Percentiles rank a stretch among this genome's conserved stretches.
These are phyloP conservation scores for Acromyrmex charruanus DNA, from an alignment of 1,140 invertebrate species.

Conservation along the genomic window DNA sequence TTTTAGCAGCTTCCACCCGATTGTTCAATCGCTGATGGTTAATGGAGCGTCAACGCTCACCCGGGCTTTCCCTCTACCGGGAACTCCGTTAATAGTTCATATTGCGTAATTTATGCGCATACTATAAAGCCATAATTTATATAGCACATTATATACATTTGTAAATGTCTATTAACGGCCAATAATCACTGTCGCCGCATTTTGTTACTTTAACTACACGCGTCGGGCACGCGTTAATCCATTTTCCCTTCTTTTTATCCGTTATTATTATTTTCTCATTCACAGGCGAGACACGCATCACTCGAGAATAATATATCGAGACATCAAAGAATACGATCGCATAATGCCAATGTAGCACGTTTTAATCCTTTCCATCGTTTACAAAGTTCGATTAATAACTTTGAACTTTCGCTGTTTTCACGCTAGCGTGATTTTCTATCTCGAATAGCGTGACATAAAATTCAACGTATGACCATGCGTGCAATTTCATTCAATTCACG, in stretches of 20 bases:
- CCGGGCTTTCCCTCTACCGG: neutral
- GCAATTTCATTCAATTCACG: neutral
- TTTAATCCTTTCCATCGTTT: slow-evolving; percentile 2
- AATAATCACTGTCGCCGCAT: neutral
- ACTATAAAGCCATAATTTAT: slow-evolving; percentile 48
- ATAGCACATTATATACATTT: slow-evolving; percentile 43
- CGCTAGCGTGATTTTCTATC: slow-evolving; percentile 39
- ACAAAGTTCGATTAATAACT: slow-evolving; percentile 62
- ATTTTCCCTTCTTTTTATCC: neutral
- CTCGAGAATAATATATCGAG: neutral
- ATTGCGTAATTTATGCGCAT: slow-evolving; percentile 61
- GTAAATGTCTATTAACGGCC: slow-evolving; percentile 46
- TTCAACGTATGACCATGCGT: slow-evolving; percentile 1
- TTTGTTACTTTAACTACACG: neutral
- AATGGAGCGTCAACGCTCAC: slow-evolving; percentile 54
- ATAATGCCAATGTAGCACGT: slow-evolving; percentile 44
- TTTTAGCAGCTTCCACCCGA: slow-evolving; percentile 60
- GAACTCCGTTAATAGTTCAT: slow-evolving; percentile 54
- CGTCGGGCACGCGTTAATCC: neutral
- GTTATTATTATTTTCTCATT: slow-evolving; percentile 12
- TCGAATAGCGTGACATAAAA: slow-evolving; percentile 28
- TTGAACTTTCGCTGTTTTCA: slow-evolving; percentile 38
- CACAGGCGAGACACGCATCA: neutral
- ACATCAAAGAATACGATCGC: neutral
- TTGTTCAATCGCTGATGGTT: slow-evolving; percentile 59